A percentile compares a stretch with the other conserved stretches of the same genome.
Evolutionary conservation across 2,797 vertebrate species (phyloP).

Genomic region (Spheniscus humboldti): DNA sequence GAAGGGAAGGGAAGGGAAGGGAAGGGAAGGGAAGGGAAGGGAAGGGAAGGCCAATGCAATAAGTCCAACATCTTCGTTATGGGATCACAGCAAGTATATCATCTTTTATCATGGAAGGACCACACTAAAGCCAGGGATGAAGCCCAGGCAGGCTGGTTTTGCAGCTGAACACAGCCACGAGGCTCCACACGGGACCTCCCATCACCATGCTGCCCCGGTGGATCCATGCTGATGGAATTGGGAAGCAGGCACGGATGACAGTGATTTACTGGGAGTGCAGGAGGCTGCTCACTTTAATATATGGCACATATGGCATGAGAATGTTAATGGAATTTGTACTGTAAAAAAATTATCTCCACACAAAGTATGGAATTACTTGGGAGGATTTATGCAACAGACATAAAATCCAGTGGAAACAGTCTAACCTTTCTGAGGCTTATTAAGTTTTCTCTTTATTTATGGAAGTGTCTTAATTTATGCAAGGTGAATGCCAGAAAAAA

Average conservation of each 20-base stretch:
- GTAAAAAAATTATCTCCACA: slow-evolving; percentile 23
- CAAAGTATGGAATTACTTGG: slow-evolving; percentile 19
- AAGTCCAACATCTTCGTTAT: background rate
- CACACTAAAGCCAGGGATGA: background rate
- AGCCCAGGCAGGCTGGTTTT: background rate
- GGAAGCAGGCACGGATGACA: background rate
- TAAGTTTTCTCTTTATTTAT: slow-evolving; percentile 48
- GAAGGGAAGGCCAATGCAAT: background rate
- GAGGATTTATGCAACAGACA: slow-evolving; percentile 46
- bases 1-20: too few species aligned
- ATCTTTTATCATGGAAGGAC: background rate
- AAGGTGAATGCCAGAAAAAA: slow-evolving; percentile 8
- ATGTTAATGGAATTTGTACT: slow-evolving; percentile 25
- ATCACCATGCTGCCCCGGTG: background rate
- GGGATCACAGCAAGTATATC: background rate
- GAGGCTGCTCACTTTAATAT: slow-evolving; percentile 5
- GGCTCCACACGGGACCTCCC: background rate
- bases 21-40: too few species aligned
- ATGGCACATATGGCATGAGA: background rate
- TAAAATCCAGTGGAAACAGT: slow-evolving; percentile 41
- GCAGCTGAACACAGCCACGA: background rate
- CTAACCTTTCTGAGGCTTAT: slow-evolving; percentile 40
- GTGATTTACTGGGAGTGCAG: background rate
- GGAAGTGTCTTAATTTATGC: slow-evolving; percentile 40
- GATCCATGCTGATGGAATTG: background rate